phyloP scores from a whole-genome alignment of 2,113 vertebrate genomes.

The Sisor rabdophorus region DNA sequence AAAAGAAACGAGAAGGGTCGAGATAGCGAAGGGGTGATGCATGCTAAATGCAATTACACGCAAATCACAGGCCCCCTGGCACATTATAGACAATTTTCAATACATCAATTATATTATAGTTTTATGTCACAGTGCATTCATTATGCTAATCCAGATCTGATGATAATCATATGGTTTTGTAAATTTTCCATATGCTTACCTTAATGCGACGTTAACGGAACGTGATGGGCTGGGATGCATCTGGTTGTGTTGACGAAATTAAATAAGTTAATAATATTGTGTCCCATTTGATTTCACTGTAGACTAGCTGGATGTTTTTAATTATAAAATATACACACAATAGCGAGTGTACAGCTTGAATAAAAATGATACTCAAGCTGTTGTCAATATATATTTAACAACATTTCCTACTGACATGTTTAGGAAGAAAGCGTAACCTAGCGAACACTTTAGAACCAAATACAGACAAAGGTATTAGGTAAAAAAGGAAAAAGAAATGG shows the following conservation, averaged over 20 bases:
- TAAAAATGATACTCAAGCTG: too few relatives aligned
- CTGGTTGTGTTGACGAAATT: background rate
- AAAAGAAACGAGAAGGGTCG: conserved; percentile 5
- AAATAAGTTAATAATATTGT: background rate
- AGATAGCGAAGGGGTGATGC: conserved; percentile 17
- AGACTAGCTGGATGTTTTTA: background rate
- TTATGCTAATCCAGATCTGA: conserved; percentile 16
- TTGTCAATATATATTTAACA: background rate
- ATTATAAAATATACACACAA: background rate
- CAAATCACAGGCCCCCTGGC: conserved; percentile 1
- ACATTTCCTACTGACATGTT: background rate
- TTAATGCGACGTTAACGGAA: background rate
- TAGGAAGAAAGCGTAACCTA: background rate
- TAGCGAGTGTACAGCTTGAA: background rate
- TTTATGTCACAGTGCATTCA: conserved; percentile 23
- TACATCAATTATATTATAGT: conserved; percentile 24
- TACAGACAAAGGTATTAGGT: too few relatives aligned
- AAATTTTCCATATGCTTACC: conserved; percentile 2
- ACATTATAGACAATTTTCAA: conserved; percentile 13
- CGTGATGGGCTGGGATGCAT: background rate
- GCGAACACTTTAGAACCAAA: background rate
- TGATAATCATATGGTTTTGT: background rate
- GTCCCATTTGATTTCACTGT: background rate
- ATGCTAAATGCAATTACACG: conserved; percentile 22
- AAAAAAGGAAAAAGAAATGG: background rate